These are phyloP conservation scores for Murina feae DNA, from an alignment of 2,113 vertebrate genomes.

Conservation along the genomic window DNA sequence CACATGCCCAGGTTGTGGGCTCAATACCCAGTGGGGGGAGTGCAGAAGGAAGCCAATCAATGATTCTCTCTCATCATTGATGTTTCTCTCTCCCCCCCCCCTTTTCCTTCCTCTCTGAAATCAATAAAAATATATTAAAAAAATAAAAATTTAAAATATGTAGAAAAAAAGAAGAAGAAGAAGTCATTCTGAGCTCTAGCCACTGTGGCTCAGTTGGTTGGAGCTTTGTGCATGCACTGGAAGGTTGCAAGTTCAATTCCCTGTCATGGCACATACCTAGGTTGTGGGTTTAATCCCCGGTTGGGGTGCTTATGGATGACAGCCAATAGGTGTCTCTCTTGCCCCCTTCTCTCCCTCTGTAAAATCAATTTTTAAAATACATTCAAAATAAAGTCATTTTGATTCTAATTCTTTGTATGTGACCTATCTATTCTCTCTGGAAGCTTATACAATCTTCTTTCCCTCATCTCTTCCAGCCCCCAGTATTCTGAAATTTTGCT, in stretches of 20 bases:
- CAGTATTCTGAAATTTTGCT: slow-evolving; percentile 26
- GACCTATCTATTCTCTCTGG: not conserved
- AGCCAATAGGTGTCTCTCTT: not conserved
- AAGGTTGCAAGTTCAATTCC: not conserved
- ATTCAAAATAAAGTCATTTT: not conserved
- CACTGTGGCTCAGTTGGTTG: not conserved
- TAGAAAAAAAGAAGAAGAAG: not conserved
- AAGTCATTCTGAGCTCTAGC: not conserved
- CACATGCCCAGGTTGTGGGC: not conserved
- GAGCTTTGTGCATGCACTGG: not conserved
- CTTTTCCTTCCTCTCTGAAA: not conserved
- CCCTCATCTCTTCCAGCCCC: not conserved
- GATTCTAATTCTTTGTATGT: not conserved
- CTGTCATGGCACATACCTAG: not conserved
- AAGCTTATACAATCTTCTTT: not conserved
- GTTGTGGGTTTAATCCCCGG: not conserved
- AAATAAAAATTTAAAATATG: not conserved
- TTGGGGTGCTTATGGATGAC: not conserved
- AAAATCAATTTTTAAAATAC: not conserved
- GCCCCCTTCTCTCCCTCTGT: not conserved
- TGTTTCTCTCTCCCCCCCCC: not conserved
- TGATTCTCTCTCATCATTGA: too few species aligned
- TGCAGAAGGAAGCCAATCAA: not conserved
- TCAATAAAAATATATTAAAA: not conserved
- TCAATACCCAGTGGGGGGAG: not conserved